Evolutionary conservation across 2,113 vertebrate genomes (phyloP).

Genomic region (Lathamus discolor): DNA sequence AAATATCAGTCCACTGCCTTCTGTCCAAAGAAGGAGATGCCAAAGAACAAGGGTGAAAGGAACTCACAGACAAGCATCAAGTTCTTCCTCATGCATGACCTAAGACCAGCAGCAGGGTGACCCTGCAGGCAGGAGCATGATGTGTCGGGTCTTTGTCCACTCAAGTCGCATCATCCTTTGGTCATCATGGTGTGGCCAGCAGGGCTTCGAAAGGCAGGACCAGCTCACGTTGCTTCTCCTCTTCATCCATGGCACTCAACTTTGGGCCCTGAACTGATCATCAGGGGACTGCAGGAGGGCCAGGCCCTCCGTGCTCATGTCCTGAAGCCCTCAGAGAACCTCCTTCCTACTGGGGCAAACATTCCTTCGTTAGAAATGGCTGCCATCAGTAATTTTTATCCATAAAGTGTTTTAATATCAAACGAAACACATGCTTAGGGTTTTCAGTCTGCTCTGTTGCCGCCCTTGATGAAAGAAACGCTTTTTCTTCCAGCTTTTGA

Average conservation of each 20-base stretch:
- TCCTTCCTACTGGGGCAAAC: not conserved
- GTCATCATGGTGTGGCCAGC: not conserved
- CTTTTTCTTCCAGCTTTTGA: not conserved
- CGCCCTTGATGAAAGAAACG: not conserved
- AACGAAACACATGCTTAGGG: not conserved
- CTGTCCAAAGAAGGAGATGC: not conserved
- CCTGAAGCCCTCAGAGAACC: not conserved
- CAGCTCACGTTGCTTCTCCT: not conserved
- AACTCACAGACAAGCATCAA: not conserved
- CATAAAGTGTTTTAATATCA: not conserved
- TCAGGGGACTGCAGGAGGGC: rapidly evolving
- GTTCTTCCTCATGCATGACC: rapidly evolving
- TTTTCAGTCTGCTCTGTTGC: not conserved
- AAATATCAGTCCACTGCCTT: not conserved
- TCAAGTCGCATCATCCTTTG: not conserved
- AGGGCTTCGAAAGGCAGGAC: not conserved
- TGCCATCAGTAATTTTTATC: not conserved
- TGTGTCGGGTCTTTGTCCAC: not conserved
- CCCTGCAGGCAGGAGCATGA: rapidly evolving
- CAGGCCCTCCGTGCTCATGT: not conserved
- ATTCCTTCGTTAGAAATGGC: not conserved
- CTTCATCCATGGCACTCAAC: not conserved
- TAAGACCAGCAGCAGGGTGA: not conserved
- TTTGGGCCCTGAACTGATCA: not conserved
- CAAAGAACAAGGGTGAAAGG: not conserved